Conservation (phyloP, 2,888 invertebrate species). For the Drosophila borealis region DNA sequence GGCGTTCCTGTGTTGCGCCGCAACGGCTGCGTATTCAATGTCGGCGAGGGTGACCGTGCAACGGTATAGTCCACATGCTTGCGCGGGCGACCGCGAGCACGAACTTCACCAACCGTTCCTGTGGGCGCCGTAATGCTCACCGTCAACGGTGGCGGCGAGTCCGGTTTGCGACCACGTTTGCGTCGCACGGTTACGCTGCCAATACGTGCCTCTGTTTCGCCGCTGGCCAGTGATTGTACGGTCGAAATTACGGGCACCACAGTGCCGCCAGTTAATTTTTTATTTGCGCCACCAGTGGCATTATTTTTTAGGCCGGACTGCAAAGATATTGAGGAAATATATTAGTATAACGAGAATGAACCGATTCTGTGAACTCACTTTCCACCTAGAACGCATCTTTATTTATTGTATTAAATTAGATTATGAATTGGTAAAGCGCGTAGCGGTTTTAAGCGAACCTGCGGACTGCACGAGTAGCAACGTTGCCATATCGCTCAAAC, state of each 20-base stretch:
- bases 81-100: conserved; percentile 65
- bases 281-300: conserved; percentile 51
- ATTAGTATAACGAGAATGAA: not conserved
- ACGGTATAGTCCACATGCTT: conserved; percentile 71
- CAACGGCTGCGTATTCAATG: conserved; percentile 28
- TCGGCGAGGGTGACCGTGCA: conserved; percentile 73
- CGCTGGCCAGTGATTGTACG: conserved; percentile 89
- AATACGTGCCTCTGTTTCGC: conserved; percentile 80
- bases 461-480: too few relatives aligned
- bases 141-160: conserved; percentile 64
- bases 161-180: conserved; percentile 79
- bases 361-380: not conserved
- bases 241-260: conserved; percentile 90
- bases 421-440: not conserved
- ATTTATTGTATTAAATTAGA: not conserved
- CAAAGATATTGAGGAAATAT: conserved; percentile 1
- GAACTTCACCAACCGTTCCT: conserved; percentile 24
- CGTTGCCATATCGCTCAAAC: conserved; percentile 2
- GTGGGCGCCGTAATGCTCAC: conserved; percentile 35
- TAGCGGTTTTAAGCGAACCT: not conserved
- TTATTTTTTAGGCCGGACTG: conserved; percentile 53
- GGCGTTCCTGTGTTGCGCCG: conserved; percentile 23
- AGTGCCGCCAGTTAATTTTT: conserved; percentile 61
- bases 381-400: conserved; percentile 3
- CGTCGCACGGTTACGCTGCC: conserved; percentile 78